Percentiles rank a stretch among this genome's conserved stretches.
Evolutionary conservation across 2,888 invertebrate species (phyloP).

Genomic region (Limnephilus lunatus): DNA sequence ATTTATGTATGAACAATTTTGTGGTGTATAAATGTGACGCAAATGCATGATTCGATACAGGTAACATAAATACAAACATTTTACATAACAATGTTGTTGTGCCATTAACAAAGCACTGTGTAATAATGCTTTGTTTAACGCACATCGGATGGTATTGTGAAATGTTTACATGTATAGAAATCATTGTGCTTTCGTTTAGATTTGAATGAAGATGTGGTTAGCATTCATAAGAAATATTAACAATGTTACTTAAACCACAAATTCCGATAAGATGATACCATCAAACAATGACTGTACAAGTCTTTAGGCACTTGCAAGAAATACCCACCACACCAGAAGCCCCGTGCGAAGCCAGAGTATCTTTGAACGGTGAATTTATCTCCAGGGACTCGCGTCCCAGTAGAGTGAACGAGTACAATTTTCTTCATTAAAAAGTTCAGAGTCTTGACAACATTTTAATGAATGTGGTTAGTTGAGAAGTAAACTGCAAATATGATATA

Average conservation of each 20-base stretch:
- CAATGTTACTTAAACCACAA: not conserved
- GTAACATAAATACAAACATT: not conserved
- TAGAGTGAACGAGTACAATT: slow-evolving; percentile 30
- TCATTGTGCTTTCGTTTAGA: not conserved
- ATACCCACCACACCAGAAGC: not conserved
- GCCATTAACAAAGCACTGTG: too few species aligned
- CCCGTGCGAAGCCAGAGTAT: not conserved
- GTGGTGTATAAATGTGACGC: too few species aligned
- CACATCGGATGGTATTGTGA: not conserved
- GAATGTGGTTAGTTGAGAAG: slow-evolving; percentile 36
- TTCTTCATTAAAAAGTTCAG: slow-evolving; percentile 38
- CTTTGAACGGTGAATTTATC: slow-evolving; percentile 16
- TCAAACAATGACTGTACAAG: not conserved
- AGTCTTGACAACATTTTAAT: slow-evolving; percentile 30
- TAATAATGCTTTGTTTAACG: not conserved
- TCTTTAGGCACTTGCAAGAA: not conserved
- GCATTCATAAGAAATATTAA: not conserved
- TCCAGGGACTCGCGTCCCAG: not conserved
- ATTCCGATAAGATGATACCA: not conserved
- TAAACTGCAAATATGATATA: slow-evolving; percentile 12
- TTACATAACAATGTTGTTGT: too few species aligned
- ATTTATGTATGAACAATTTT: too few species aligned
- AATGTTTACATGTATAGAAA: not conserved
- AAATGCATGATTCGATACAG: not conserved
- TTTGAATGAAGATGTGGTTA: not conserved